These are phyloP conservation scores for Glaucomys volans DNA, from an alignment of 2,113 vertebrate genomes.

Conservation along the genomic window DNA sequence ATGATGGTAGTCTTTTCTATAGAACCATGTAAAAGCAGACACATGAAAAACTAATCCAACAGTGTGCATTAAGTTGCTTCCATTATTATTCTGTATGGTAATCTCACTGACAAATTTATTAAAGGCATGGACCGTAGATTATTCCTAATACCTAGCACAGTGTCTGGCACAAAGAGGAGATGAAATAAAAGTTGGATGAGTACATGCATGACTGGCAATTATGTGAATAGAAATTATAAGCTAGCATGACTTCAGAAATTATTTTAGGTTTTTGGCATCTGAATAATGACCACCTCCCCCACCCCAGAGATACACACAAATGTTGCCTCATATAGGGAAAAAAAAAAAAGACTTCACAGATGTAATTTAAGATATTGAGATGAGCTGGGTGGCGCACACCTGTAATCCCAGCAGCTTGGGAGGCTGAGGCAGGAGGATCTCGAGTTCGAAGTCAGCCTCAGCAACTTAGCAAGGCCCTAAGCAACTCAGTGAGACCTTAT, in stretches of 20 bases:
- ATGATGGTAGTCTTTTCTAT: neutral
- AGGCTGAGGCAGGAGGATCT: too few relatives aligned
- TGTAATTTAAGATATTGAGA: neutral
- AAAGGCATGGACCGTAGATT: neutral
- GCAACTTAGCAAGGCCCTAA: too few relatives aligned
- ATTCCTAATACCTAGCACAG: neutral
- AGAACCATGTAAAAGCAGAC: neutral
- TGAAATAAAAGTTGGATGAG: slow-evolving; percentile 14
- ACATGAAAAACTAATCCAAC: neutral
- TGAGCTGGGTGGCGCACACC: too few relatives aligned
- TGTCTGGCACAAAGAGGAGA: neutral
- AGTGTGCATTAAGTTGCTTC: neutral
- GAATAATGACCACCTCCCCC: neutral
- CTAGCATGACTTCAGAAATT: neutral
- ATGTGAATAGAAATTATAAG: neutral
- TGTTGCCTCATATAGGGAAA: neutral
- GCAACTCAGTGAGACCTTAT: too few relatives aligned
- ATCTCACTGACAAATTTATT: neutral
- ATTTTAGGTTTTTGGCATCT: neutral
- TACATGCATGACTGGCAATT: neutral
- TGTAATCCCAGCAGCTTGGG: too few relatives aligned
- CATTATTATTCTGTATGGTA: neutral
- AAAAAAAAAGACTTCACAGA: neutral
- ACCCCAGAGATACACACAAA: neutral
- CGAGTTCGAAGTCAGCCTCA: too few relatives aligned